phyloP scores from a whole-genome alignment of 2,888 invertebrate genomes.

The Lysandra coridon region DNA sequence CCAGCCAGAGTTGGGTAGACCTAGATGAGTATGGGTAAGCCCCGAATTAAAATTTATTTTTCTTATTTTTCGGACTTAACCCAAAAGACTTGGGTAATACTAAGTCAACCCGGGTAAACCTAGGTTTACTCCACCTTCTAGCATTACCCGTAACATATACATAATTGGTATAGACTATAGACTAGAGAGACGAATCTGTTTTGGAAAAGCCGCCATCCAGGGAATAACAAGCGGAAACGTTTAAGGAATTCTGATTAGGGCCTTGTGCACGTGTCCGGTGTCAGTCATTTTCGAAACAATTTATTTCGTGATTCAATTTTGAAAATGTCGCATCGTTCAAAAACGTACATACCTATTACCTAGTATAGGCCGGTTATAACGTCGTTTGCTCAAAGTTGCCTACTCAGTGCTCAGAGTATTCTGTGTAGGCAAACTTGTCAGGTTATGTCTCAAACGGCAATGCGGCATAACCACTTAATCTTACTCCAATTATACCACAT shows the following conservation, averaged over 20 bases:
- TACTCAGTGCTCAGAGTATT: background rate
- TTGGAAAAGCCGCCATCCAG: slow-evolving; percentile 56
- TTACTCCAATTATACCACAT: slow-evolving; percentile 10
- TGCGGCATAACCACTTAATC: slow-evolving; percentile 10
- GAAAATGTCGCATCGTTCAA: background rate
- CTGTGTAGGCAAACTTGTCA: background rate
- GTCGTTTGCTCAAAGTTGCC: background rate
- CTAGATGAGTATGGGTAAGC: too few relatives aligned
- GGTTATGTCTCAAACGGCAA: background rate
- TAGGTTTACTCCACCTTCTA: too few relatives aligned
- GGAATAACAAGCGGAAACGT: slow-evolving; percentile 57
- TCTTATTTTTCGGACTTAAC: too few relatives aligned
- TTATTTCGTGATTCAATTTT: background rate
- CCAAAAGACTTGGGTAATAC: too few relatives aligned
- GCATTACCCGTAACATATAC: too few relatives aligned
- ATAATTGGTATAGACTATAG: too few relatives aligned
- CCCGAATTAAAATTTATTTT: too few relatives aligned
- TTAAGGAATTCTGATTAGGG: slow-evolving; percentile 59
- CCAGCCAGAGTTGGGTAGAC: too few relatives aligned
- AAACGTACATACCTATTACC: background rate
- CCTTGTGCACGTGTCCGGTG: slow-evolving; percentile 56
- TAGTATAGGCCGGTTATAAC: background rate
- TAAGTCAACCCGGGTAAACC: too few relatives aligned
- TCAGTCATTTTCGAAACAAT: slow-evolving; percentile 35
- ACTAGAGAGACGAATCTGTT: slow-evolving; percentile 54